A percentile compares a stretch with the other conserved stretches of the same genome.
Evolutionary conservation across 2,888 invertebrate species (phyloP).

Genomic region (Lithophane socia): DNA sequence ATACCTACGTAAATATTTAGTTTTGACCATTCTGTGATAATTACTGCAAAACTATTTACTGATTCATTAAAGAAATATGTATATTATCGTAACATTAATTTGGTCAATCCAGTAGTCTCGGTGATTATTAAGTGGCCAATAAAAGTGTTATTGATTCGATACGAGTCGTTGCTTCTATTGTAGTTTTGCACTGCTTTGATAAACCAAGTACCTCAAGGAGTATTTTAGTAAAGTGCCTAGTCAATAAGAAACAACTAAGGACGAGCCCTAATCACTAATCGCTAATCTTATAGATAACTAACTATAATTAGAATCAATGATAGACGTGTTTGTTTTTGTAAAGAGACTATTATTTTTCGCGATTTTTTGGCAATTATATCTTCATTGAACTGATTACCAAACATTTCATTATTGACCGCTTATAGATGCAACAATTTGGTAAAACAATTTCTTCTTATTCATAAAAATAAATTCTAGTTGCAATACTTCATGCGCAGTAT

Average conservation of each 20-base stretch:
- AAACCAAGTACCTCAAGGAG: constrained; percentile 19
- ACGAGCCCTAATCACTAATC: constrained; percentile 8
- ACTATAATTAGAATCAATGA: constrained; percentile 21
- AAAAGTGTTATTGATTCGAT: constrained; percentile 27
- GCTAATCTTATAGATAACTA: constrained; percentile 16
- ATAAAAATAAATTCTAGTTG: constrained; percentile 1
- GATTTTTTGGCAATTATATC: not conserved
- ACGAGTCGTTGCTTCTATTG: constrained; percentile 15
- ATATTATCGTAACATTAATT: not conserved
- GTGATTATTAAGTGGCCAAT: constrained; percentile 28
- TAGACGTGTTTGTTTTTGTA: not conserved
- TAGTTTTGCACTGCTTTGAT: constrained; percentile 35
- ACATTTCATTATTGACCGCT: not conserved
- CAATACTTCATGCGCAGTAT: not conserved
- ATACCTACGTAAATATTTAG: not conserved
- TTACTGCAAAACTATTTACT: constrained; percentile 7
- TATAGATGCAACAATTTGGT: too few relatives aligned
- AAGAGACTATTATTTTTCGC: not conserved
- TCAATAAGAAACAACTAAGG: not conserved
- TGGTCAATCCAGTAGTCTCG: constrained; percentile 5
- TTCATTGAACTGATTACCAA: not conserved
- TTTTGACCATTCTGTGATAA: constrained; percentile 5
- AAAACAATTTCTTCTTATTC: not conserved
- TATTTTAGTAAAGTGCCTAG: not conserved
- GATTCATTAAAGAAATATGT: constrained; percentile 7